Conservation (phyloP, 1,140 invertebrate species). For the Drosophila setifemur region DNA sequence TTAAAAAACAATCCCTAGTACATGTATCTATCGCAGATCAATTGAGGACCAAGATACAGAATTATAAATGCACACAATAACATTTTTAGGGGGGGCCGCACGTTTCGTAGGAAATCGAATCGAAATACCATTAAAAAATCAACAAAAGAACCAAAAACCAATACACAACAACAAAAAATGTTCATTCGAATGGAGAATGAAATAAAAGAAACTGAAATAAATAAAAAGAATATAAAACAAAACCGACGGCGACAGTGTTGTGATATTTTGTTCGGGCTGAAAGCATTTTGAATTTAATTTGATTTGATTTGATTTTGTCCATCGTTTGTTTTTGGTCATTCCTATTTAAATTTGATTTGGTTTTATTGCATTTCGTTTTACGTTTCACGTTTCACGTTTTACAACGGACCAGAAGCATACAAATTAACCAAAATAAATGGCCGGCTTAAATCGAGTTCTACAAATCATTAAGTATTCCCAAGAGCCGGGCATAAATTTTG, state of each 20-base stretch:
- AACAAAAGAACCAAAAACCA: background rate
- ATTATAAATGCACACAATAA: conserved; percentile 8
- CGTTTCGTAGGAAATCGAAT: conserved; percentile 1
- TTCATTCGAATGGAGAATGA: background rate
- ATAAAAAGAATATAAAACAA: conserved; percentile 26
- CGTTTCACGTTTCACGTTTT: conserved; percentile 44
- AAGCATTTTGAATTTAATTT: conserved; percentile 30
- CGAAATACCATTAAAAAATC: conserved; percentile 16
- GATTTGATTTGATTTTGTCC: conserved; percentile 52
- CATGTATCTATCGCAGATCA: background rate
- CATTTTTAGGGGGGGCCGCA: background rate
- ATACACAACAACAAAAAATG: background rate
- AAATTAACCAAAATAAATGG: conserved; percentile 61
- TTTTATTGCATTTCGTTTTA: conserved; percentile 63
- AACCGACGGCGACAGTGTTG: background rate
- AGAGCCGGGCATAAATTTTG: conserved; percentile 53
- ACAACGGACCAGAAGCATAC: conserved; percentile 27
- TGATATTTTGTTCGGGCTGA: background rate
- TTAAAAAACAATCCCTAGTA: background rate
- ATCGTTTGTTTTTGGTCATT: conserved; percentile 58
- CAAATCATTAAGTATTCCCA: conserved; percentile 20
- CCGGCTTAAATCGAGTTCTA: conserved; percentile 16
- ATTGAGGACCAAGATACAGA: background rate
- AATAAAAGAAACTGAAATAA: conserved; percentile 2
- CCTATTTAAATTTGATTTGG: conserved; percentile 65